phyloP scores from a whole-genome alignment of 2,113 vertebrate species.

The Sisor rabdophorus region DNA sequence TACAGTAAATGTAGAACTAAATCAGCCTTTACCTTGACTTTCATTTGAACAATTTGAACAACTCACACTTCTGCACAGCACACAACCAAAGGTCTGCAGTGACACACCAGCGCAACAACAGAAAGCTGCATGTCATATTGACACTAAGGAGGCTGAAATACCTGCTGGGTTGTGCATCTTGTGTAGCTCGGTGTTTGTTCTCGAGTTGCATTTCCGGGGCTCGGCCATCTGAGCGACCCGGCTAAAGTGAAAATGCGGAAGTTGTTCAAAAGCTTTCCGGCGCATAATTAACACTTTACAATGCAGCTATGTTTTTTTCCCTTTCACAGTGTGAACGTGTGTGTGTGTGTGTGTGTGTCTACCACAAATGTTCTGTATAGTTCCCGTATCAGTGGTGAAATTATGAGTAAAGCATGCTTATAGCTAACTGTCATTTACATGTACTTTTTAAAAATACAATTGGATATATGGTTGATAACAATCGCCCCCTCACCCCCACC shows the following conservation, averaged over 20 bases:
- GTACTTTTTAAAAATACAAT: no score
- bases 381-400: no score
- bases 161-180: neutral
- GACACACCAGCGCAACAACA: neutral
- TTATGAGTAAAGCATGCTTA: no score
- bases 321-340: no score
- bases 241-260: neutral
- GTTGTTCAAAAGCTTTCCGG: neutral
- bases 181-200: neutral
- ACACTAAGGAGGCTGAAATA: neutral
- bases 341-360: no score
- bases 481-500: no score
- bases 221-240: neutral
- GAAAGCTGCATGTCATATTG: neutral
- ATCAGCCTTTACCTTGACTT: no score
- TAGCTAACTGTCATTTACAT: no score
- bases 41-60: neutral
- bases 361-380: no score
- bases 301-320: no score
- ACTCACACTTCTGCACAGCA: neutral
- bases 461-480: no score
- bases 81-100: conserved; percentile 9
- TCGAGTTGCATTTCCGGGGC: neutral
- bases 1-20: no score
- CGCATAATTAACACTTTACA: neutral